Conservation (phyloP, 2,888 invertebrate genomes). For the Drosophila prolongata region DNA sequence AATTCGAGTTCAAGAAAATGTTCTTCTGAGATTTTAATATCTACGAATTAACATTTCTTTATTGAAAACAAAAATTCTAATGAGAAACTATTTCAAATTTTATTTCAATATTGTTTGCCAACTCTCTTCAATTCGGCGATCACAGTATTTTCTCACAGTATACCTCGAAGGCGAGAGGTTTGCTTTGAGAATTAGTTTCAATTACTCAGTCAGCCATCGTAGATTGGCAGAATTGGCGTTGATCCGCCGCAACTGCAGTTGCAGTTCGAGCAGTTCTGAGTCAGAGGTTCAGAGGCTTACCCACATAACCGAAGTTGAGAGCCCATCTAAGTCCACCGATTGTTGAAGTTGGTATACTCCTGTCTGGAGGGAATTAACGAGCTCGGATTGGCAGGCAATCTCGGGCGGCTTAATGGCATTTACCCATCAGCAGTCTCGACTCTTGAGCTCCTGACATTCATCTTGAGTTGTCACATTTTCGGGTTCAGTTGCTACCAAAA, state of each 20-base stretch:
- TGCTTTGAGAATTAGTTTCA: constrained; percentile 75
- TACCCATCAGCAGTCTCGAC: constrained; percentile 12
- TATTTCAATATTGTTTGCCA: too few species aligned
- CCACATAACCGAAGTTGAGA: not conserved
- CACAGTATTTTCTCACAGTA: not conserved
- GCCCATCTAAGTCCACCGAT: constrained; percentile 7
- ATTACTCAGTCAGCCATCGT: constrained; percentile 56
- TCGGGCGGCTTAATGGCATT: constrained; percentile 34
- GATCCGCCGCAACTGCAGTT: constrained; percentile 22
- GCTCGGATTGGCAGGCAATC: constrained; percentile 28
- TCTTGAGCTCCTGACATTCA: constrained; percentile 22
- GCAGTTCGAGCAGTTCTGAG: constrained; percentile 10
- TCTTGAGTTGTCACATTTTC: constrained; percentile 57
- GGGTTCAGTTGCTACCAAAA: constrained; percentile 47
- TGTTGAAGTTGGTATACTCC: constrained; percentile 1
- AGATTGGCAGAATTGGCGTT: constrained; percentile 37
- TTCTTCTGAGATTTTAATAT: too few species aligned
- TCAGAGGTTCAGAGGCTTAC: not conserved
- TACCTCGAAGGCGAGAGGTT: constrained; percentile 45
- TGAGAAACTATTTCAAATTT: too few species aligned
- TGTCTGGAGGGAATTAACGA: constrained; percentile 39
- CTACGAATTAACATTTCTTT: too few species aligned
- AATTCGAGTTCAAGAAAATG: too few species aligned
- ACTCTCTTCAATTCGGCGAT: too few species aligned
- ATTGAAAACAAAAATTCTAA: too few species aligned